Conservation (phyloP, 2,113 vertebrate species). For the Leptosomus discolor region DNA sequence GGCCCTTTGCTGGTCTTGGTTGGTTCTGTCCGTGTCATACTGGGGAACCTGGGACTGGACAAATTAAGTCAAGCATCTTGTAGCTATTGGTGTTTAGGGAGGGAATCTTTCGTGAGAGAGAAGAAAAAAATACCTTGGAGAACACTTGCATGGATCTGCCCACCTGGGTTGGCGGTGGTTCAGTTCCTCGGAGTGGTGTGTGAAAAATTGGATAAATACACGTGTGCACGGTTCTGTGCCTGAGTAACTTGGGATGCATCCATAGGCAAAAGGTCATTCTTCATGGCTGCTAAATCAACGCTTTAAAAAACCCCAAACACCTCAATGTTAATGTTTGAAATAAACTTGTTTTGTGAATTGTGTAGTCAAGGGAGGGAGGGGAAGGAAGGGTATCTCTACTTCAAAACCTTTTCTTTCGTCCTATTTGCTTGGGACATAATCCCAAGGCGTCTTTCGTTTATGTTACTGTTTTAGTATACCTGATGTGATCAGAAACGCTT, state of each 20-base stretch:
- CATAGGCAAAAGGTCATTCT: background rate
- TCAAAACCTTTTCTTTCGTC: background rate
- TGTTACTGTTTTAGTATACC: background rate
- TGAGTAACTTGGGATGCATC: background rate
- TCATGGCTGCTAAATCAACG: background rate
- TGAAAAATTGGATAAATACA: background rate
- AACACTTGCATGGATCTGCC: accelerated
- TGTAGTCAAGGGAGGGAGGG: background rate
- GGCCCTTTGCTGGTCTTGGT: accelerated
- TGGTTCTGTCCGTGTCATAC: background rate
- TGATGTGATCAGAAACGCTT: background rate
- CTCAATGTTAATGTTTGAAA: no score
- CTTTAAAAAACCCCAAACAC: background rate
- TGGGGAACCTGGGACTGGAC: background rate
- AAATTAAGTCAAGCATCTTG: background rate
- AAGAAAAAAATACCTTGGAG: background rate
- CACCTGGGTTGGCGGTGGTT: background rate
- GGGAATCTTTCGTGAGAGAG: background rate
- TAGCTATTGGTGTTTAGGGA: background rate
- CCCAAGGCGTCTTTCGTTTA: background rate
- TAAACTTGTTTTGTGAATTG: background rate
- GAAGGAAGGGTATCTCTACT: background rate
- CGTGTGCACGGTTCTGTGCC: accelerated
- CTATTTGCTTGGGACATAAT: background rate
- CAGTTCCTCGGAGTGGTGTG: background rate